These are phyloP conservation scores for Lota lota DNA, from an alignment of 2,113 vertebrate species.

Conservation along the genomic window DNA sequence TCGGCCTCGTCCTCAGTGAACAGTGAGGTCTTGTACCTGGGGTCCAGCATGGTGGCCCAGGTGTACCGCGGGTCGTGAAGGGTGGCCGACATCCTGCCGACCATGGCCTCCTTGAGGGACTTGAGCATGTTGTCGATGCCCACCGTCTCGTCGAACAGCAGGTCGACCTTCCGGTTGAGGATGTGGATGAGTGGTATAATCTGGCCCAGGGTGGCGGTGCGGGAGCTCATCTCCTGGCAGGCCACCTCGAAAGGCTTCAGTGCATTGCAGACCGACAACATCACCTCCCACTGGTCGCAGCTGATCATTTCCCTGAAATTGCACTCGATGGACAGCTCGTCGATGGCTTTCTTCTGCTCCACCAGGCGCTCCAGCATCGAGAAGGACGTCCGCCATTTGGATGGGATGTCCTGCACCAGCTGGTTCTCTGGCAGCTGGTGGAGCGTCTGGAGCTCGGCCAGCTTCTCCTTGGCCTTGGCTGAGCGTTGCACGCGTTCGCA, in stretches of 20 bases:
- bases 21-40: constrained; percentile 92
- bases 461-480: constrained; percentile 83
- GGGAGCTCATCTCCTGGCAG: constrained; percentile 89
- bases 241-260: constrained; percentile 92
- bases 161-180: constrained; percentile 90
- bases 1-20: constrained; percentile 94
- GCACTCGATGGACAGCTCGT: constrained; percentile 90
- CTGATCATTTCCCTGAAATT: constrained; percentile 94
- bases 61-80: constrained; percentile 88
- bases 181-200: constrained; percentile 98
- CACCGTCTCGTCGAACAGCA: constrained; percentile 94
- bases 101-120: constrained; percentile 91
- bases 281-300: constrained; percentile 97
- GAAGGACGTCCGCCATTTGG: constrained; percentile 90
- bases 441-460: constrained; percentile 83
- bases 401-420: constrained; percentile 90
- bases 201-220: constrained; percentile 88
- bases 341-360: constrained; percentile 90
- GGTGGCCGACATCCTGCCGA: constrained; percentile 83
- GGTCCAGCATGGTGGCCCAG: constrained; percentile 94
- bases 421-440: constrained; percentile 87
- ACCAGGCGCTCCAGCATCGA: constrained; percentile 94
- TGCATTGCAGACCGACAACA: constrained; percentile 92
- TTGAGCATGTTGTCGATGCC: constrained; percentile 96
- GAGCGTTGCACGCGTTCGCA: constrained; percentile 93